Conservation (phyloP, 2,888 invertebrate genomes). For the Drosophila barbarae region DNA sequence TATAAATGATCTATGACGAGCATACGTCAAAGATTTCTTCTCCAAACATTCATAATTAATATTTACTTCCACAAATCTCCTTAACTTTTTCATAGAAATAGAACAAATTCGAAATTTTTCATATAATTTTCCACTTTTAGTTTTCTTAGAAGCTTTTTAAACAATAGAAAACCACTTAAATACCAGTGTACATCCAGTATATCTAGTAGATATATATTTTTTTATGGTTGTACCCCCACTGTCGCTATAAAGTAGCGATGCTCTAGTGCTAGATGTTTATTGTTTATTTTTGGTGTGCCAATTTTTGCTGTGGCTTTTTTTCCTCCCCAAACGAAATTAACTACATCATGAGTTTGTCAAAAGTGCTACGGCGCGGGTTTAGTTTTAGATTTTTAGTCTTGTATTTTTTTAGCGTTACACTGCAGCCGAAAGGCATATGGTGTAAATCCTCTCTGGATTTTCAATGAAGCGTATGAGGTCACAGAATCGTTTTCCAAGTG, state of each 20-base stretch:
- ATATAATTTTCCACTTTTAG: not conserved
- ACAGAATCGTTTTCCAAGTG: constrained; percentile 53
- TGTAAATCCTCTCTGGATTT: constrained; percentile 34
- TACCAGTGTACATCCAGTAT: constrained; percentile 1
- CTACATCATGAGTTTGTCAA: constrained; percentile 71
- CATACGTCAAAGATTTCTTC: no score
- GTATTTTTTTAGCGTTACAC: constrained; percentile 23
- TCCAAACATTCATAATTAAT: no score
- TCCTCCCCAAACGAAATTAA: constrained; percentile 54
- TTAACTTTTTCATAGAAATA: not conserved
- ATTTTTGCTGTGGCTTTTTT: constrained; percentile 48
- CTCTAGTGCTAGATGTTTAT: constrained; percentile 50
- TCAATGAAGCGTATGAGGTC: constrained; percentile 57
- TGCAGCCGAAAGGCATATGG: constrained; percentile 52
- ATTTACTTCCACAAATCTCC: not conserved
- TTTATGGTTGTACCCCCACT: constrained; percentile 5
- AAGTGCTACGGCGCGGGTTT: constrained; percentile 29
- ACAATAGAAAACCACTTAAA: not conserved
- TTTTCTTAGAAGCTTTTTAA: not conserved
- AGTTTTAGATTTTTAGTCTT: constrained; percentile 5
- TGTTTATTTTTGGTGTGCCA: constrained; percentile 71
- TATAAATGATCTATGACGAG: no score
- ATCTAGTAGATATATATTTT: constrained; percentile 2
- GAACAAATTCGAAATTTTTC: not conserved
- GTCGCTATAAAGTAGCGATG: constrained; percentile 42